These are phyloP conservation scores for Chrosomus eos DNA, from an alignment of 2,797 vertebrate genomes.

Conservation along the genomic window DNA sequence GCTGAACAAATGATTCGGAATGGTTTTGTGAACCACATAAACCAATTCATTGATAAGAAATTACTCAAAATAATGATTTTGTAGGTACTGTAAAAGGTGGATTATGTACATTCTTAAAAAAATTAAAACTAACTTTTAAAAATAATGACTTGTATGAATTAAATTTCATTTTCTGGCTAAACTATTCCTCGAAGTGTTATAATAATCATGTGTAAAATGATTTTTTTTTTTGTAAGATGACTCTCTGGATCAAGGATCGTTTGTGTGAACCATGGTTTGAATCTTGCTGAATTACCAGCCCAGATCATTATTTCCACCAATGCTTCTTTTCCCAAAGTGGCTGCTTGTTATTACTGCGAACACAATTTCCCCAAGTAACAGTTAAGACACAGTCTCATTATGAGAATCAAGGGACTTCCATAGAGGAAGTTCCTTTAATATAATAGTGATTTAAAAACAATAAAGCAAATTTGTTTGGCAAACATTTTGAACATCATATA, in stretches of 20 bases:
- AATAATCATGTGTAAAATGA: neutral
- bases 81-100: neutral
- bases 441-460: constrained; percentile 19
- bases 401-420: constrained; percentile 36
- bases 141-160: neutral
- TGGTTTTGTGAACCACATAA: neutral
- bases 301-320: constrained; percentile 5
- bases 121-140: neutral
- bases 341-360: neutral
- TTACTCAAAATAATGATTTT: neutral
- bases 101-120: neutral
- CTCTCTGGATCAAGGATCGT: neutral
- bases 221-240: neutral
- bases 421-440: constrained; percentile 21
- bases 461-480: constrained; percentile 9
- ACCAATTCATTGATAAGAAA: neutral
- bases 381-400: constrained; percentile 28
- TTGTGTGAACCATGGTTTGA: neutral
- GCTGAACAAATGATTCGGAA: neutral
- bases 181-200: neutral
- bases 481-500: neutral
- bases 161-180: neutral
- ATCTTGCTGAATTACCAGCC: constrained; percentile 5
- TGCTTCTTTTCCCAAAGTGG: neutral
- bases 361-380: constrained; percentile 33